phyloP scores from a whole-genome alignment of 2,113 vertebrate species.

The Strix aluco region DNA sequence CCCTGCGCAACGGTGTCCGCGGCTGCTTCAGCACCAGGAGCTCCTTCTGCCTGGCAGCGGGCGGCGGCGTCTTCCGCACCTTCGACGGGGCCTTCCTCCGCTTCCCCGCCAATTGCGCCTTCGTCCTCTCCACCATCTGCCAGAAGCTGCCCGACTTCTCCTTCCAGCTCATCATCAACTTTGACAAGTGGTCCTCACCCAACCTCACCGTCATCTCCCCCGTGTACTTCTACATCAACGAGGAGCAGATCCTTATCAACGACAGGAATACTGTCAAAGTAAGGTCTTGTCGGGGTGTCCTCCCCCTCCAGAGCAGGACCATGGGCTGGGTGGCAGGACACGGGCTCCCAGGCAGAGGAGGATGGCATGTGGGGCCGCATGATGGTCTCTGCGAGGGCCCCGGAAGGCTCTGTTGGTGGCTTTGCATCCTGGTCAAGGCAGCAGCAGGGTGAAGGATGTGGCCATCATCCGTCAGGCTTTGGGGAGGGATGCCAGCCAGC shows the following conservation, averaged over 20 bases:
- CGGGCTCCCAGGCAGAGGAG: accelerated
- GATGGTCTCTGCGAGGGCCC: accelerated
- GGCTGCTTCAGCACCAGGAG: slow-evolving; percentile 90
- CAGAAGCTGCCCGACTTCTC: slow-evolving; percentile 96
- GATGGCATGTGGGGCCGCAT: accelerated
- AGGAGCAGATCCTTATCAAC: slow-evolving; percentile 95
- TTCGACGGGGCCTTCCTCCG: slow-evolving; percentile 95
- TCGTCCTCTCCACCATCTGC: slow-evolving; percentile 97
- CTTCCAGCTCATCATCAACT: slow-evolving; percentile 98
- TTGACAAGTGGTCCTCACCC: slow-evolving; percentile 95
- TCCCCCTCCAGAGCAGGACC: accelerated
- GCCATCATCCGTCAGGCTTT: accelerated
- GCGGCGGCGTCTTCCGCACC: slow-evolving; percentile 92
- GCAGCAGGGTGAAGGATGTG: accelerated
- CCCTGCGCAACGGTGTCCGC: slow-evolving; percentile 82
- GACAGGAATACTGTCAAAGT: slow-evolving; percentile 94
- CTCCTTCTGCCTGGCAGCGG: slow-evolving; percentile 91
- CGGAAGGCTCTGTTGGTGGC: accelerated
- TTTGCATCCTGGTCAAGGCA: accelerated
- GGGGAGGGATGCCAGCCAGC: accelerated
- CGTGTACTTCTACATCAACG: slow-evolving; percentile 95
- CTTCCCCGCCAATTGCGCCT: slow-evolving; percentile 95
- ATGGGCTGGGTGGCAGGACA: accelerated
- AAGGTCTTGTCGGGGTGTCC: accelerated
- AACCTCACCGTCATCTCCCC: slow-evolving; percentile 97